Percentiles rank a stretch among this genome's conserved stretches.
These are phyloP conservation scores for Donacobius atricapilla DNA, from an alignment of 2,113 vertebrate species.

Conservation along the genomic window DNA sequence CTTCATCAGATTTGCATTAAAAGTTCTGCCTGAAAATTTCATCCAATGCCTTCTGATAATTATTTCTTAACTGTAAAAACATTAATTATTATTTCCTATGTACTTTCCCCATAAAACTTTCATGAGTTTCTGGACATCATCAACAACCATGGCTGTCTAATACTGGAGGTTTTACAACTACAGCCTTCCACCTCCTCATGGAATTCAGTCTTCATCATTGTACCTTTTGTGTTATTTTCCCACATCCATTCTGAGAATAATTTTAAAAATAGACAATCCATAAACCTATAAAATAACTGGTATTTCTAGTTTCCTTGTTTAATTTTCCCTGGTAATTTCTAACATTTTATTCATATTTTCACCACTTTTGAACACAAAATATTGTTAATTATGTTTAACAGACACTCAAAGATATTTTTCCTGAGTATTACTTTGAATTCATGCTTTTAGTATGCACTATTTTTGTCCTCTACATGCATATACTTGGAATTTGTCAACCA, in stretches of 20 bases:
- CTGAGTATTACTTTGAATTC: background rate
- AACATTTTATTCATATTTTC: background rate
- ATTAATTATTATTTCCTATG: background rate
- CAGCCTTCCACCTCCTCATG: background rate
- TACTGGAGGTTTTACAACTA: background rate
- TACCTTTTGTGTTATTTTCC: background rate
- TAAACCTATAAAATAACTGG: background rate
- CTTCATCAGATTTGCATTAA: background rate
- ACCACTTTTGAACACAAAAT: background rate
- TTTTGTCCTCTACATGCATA: background rate
- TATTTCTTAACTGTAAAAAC: background rate
- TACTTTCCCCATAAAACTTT: background rate
- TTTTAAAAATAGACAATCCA: background rate
- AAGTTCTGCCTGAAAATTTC: background rate
- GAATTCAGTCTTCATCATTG: background rate
- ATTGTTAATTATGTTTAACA: background rate
- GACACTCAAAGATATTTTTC: background rate
- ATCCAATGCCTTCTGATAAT: background rate
- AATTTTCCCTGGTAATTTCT: background rate
- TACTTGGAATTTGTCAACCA: background rate
- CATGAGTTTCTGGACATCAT: background rate
- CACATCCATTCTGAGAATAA: background rate
- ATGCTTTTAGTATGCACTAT: accelerated
- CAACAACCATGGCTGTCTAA: background rate
- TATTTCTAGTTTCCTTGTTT: background rate